Evolutionary conservation across 2,888 invertebrate genomes (phyloP), one percentile per base, ranked within the genome.

Genomic region (Neoaliturus tenellus): DNA sequence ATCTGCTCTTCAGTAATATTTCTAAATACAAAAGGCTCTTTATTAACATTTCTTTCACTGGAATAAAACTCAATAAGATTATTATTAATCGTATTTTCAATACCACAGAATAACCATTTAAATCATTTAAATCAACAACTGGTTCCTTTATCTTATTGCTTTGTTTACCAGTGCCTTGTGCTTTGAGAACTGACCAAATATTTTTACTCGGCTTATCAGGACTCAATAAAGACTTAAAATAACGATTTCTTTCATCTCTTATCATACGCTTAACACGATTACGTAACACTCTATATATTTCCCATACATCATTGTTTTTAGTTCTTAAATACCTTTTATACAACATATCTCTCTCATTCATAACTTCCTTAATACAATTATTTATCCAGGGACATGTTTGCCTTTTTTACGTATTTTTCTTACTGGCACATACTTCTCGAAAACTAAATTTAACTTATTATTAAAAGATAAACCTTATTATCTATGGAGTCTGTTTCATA

Each of bases 241-340:
- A 4, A 14, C 67, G 67, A 67, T 67, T 67, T 31, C 67, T 67
- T 2, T 28, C 67, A 67, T 67, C 33, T 67, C 67, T 67, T 33
- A 67, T 31, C 14, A 12, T 28, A 4, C 67, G 17, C 17, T 33
- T 67, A 4, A 67, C 31, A 33, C 31, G 28, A 67, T 67, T 33
- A 31, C 67, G 28, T 17, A 1, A 28, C 14, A 67, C 33, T 67
- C 67, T 67, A 67, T 67, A 31, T 4, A 31, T 67, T 67, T 67
- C 67, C 67, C 67, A 67, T 31, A 17, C 14, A 10, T 10, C 17
- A 4, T 6, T 3, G 31, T 31, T 67, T 14, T 67, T 67, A 31
- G 67, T 67, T 31, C 33, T 67, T 31, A 67, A 3, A 31, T 33
- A 67, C 28, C 67, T 12, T n/a, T 31, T 67, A 23, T 67, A 67